phyloP scores from a whole-genome alignment of 64 coral and sea anemone genomes.

The Montipora capricornis region DNA sequence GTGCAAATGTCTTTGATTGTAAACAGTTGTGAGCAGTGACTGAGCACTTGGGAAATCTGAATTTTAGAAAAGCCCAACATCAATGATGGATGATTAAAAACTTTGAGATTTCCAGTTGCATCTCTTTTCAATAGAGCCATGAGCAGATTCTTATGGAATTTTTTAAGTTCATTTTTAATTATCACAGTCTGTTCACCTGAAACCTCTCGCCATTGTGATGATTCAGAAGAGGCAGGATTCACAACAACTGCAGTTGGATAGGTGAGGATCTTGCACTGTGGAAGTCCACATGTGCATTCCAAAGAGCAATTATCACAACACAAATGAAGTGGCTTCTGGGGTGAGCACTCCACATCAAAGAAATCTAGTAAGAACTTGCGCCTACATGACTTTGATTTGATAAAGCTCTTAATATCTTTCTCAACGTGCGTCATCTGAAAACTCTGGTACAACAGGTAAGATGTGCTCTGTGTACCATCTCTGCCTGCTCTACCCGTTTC shows the following conservation, averaged over 20 bases:
- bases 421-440: slow-evolving; percentile 33
- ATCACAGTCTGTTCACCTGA: not conserved
- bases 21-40: slow-evolving; percentile 7
- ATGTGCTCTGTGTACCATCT: slow-evolving; percentile 42
- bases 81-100: not conserved
- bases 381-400: slow-evolving; percentile 52
- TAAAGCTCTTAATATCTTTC: slow-evolving; percentile 29
- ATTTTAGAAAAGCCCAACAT: slow-evolving; percentile 70
- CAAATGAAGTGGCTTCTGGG: slow-evolving; percentile 37
- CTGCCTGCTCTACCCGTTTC: slow-evolving; percentile 78
- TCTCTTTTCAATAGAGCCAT: no score
- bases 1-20: not conserved
- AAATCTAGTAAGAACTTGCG: slow-evolving; percentile 44
- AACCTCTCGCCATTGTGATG: not conserved
- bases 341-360: slow-evolving; percentile 24
- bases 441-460: slow-evolving; percentile 58
- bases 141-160: no score
- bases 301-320: slow-evolving; percentile 86
- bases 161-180: no score
- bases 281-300: slow-evolving; percentile 61
- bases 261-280: slow-evolving; percentile 7
- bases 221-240: not conserved
- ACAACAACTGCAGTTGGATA: not conserved
- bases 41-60: slow-evolving; percentile 63
- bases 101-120: no score